phyloP scores from a whole-genome alignment of 2,888 invertebrate species.

The Bimastos eiseni region DNA sequence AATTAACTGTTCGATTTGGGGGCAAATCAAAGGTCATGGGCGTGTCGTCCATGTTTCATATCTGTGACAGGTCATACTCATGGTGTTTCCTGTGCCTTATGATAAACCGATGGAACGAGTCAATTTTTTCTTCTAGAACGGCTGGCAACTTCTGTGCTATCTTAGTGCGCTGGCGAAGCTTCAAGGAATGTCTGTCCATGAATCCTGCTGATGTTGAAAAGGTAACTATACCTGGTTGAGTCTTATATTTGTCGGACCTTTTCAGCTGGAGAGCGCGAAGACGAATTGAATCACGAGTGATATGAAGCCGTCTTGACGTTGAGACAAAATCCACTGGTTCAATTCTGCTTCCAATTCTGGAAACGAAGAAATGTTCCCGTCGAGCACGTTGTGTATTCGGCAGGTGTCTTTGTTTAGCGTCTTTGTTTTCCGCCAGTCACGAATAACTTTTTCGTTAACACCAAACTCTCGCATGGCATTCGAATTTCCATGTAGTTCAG shows the following conservation, averaged over 20 bases:
- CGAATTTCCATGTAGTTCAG: too few species aligned
- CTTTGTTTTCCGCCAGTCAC: not conserved
- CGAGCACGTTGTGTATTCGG: not conserved
- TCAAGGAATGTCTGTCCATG: not conserved
- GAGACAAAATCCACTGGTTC: not conserved
- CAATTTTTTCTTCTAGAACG: too few species aligned
- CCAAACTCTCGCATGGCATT: too few species aligned
- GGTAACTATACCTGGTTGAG: too few species aligned
- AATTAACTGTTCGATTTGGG: not conserved
- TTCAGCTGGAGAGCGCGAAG: not conserved
- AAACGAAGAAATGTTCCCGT: too few species aligned
- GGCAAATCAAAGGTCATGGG: conserved; percentile 3
- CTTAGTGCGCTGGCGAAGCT: not conserved
- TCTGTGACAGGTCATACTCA: not conserved
- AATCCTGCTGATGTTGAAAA: not conserved
- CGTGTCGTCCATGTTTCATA: not conserved
- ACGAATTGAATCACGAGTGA: not conserved
- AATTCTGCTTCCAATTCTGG: not conserved
- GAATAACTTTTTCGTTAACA: not conserved
- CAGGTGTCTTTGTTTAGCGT: not conserved
- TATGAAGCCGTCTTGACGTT: not conserved
- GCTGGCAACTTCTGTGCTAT: too few species aligned
- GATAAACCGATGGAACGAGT: not conserved
- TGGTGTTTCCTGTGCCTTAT: not conserved
- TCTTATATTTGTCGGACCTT: not conserved